Conservation (phyloP, 2,888 invertebrate genomes). For the Agonopterix alstromeriana region DNA sequence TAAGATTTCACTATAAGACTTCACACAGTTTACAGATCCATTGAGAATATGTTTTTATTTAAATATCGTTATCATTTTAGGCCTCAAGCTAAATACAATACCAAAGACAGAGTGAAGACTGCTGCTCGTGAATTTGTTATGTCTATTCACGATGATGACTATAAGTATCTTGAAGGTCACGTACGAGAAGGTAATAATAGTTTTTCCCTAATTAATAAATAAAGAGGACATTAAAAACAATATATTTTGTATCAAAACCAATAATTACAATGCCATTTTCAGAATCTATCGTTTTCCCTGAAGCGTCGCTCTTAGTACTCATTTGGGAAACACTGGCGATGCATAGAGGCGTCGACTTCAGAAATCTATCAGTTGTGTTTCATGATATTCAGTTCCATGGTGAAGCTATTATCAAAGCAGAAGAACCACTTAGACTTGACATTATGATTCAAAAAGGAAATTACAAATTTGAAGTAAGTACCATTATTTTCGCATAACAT, state of each 20-base stretch:
- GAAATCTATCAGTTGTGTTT: constrained; percentile 28
- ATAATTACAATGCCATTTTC: no score
- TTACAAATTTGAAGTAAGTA: constrained; percentile 31
- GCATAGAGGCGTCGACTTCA: constrained; percentile 42
- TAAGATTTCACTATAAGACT: no score
- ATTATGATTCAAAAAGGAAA: constrained; percentile 23
- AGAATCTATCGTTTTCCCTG: constrained; percentile 80
- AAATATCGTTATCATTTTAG: constrained; percentile 14
- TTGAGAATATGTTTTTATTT: no score
- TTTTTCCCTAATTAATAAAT: no score
- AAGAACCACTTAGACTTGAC: constrained; percentile 12
- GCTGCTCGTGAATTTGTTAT: constrained; percentile 27
- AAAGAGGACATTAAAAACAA: no score
- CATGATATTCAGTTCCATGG: constrained; percentile 17
- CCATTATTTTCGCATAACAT: not conserved
- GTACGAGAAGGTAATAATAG: constrained; percentile 30
- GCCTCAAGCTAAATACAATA: constrained; percentile 25
- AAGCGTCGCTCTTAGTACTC: constrained; percentile 71
- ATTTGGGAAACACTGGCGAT: constrained; percentile 74
- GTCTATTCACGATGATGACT: constrained; percentile 43
- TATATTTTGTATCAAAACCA: no score
- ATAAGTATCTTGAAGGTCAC: constrained; percentile 30
- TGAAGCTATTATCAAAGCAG: constrained; percentile 14
- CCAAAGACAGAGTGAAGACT: constrained; percentile 20
- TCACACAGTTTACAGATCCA: no score